A percentile compares a stretch with the other conserved stretches of the same genome.
phyloP scores from a whole-genome alignment of 2,113 vertebrate genomes.

The Shinisaurus crocodilurus region DNA sequence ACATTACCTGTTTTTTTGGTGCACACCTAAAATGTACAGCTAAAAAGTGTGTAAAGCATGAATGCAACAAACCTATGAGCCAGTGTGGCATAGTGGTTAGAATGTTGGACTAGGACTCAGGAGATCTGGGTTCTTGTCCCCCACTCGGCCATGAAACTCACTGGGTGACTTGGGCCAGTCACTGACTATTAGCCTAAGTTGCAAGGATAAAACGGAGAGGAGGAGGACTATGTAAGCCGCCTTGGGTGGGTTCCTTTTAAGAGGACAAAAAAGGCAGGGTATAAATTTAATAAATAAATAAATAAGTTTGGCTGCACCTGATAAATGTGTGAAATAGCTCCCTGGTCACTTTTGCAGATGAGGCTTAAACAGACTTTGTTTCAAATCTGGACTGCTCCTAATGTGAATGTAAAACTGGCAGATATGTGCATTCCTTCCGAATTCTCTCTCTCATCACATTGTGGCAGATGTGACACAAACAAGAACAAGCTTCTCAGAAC shows the following conservation, averaged over 20 bases:
- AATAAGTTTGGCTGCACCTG: neutral
- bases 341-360: neutral
- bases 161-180: too few relatives aligned
- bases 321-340: neutral
- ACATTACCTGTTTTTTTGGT: neutral
- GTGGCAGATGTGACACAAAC: neutral
- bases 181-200: too few relatives aligned
- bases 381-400: neutral
- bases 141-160: too few relatives aligned
- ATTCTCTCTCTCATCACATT: neutral
- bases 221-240: too few relatives aligned
- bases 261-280: neutral
- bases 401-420: neutral
- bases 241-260: neutral
- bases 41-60: neutral
- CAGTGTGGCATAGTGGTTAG: too few relatives aligned
- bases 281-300: neutral
- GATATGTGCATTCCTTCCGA: neutral
- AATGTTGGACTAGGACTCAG: too few relatives aligned
- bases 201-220: too few relatives aligned
- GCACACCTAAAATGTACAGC: neutral
- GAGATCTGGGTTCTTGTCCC: too few relatives aligned
- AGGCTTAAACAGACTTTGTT: neutral
- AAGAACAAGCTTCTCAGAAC: neutral
- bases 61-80: neutral